A percentile compares a stretch with the other conserved stretches of the same genome.
Evolutionary conservation across 2,888 invertebrate genomes (phyloP).

Genomic region (Clivina fossor): DNA sequence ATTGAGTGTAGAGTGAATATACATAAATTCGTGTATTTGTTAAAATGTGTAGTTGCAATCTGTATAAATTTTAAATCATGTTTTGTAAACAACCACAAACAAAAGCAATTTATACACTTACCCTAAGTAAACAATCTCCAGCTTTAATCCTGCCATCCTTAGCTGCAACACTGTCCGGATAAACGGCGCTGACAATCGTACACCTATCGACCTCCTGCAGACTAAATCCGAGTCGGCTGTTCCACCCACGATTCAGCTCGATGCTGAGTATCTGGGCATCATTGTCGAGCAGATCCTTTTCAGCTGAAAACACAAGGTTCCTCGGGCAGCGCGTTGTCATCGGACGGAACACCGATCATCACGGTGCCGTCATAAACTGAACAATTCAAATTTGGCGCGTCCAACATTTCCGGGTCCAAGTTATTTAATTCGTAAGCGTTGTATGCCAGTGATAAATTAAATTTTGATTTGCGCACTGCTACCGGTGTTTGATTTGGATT

Average conservation of each 20-base stretch:
- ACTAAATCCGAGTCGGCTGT: slow-evolving; percentile 84
- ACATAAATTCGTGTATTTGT: no score
- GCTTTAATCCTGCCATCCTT: slow-evolving; percentile 77
- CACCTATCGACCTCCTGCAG: slow-evolving; percentile 70
- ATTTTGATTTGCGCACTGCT: slow-evolving; percentile 66
- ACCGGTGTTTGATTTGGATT: slow-evolving; percentile 64
- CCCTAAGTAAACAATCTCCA: slow-evolving; percentile 81
- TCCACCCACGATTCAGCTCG: slow-evolving; percentile 82
- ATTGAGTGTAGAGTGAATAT: no score
- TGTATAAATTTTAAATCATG: no score
- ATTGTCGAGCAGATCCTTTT: slow-evolving; percentile 47
- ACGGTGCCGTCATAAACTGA: slow-evolving; percentile 51
- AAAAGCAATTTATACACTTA: no score
- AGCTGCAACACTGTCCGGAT: slow-evolving; percentile 81
- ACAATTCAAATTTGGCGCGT: slow-evolving; percentile 58
- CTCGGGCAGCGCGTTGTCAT: slow-evolving; percentile 50
- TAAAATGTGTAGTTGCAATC: no score
- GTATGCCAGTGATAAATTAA: slow-evolving; percentile 68
- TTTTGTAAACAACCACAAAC: no score
- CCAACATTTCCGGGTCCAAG: slow-evolving; percentile 65
- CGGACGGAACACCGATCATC: slow-evolving; percentile 56
- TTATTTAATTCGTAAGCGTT: slow-evolving; percentile 69
- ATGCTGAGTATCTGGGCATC: slow-evolving; percentile 66
- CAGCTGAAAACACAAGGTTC: slow-evolving; percentile 69
- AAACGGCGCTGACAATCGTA: slow-evolving; percentile 81